Base-by-base conservation (phyloP, 2,797 vertebrate species). In the Ctenopoma multispine region DNA sequence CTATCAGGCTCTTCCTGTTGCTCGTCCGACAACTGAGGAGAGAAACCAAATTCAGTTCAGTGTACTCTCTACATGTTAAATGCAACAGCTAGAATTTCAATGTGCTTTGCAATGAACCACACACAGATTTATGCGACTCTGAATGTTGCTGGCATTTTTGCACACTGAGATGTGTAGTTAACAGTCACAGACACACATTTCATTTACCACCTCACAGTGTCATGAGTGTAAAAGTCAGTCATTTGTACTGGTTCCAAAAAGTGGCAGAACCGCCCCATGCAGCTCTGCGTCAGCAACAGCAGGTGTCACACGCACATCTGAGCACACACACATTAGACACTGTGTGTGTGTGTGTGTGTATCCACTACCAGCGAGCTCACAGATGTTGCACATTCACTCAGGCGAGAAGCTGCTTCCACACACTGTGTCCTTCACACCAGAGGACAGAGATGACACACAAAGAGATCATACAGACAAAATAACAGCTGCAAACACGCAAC, bases 1-100 rank as follows among this genome's bases (percentile, higher is more conserved):
- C 96, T 7, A 99, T 99, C 91, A 99, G 94, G 80, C 97, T 99
- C 93, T 99, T 99, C 75, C 97, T 94, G 93, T 99, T 99, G 94
- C 96, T 98, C 2, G 96, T 97, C 72, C 97, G 95, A 92, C 97
- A 99, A 91, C 97, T 99, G 94, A 60, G 92, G 92, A 78, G 80
- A 83, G 18, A 82, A 31, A 70, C 5, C n/a, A 31, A 44, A 65
- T n/a, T 15, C 41, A 61, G 29, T 9, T 74, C 7, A 56, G 41
- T 47, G 34, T 47, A 11, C 31, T 44, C 0, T 31, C 24, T 7
- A 24, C 31, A 49, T 5, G 15, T 4, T 10, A 49, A 18, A 7
- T 27, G 0, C 1, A 18, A 23, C 3, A 18, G 18, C 10, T 13
- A 1, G 15, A 17, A 21, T 8, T 29, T 20, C 5, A 24, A 10